Evolutionary conservation across 30 jellyfish, hydroid and myxozoan species (phyloP), one percentile per base, ranked within the genome.

Genomic region (Rhopilema esculentum): DNA sequence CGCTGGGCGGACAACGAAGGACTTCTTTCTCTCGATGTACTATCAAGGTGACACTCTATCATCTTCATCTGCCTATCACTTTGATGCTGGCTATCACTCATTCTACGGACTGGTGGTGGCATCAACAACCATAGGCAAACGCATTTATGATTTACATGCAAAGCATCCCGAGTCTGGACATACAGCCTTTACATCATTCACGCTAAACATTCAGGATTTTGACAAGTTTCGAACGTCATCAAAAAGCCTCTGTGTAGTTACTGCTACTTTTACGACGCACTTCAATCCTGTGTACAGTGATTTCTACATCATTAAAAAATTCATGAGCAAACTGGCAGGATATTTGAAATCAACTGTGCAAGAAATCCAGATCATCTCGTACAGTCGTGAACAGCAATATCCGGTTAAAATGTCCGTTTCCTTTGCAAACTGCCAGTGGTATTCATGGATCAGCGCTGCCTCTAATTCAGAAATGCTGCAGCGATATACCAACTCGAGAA

Each of bases 121-220:
- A 53, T 79, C 92, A 2, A 48, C 72, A 66, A n/a, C 88, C 71
- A 23, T 62, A 53, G 49, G 73, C 22, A 72, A 71, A 23, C 15
- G 51, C 71, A 63, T 22, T n/a, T 96, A 27, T 65, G 83, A 78
- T 18, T 68, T 96, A 32, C 33, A 31, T 6, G 98, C 98, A 9
- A 83, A 63, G 31, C 96, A 96, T 52, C 99, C 97, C 50, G 32
- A 15, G 17, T 91, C 99, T 6, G 88, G 89, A 1, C 69, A 57
- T 17, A 72, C 30, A 52, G 87, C 70, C 31, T 6, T 68, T 16
- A 69, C 95, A 16, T 24, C 80, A 52, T 51, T 87, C 53, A 88
- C 80, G 22, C 62, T 96, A 8, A 84, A 80, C 20, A 20, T 69
- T 8, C 92, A 70, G 0, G 94, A 91, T 24, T 71, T 25, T 72